These are phyloP conservation scores for Thinocorus orbignyianus DNA, from an alignment of 2,113 vertebrate genomes.

Conservation along the genomic window DNA sequence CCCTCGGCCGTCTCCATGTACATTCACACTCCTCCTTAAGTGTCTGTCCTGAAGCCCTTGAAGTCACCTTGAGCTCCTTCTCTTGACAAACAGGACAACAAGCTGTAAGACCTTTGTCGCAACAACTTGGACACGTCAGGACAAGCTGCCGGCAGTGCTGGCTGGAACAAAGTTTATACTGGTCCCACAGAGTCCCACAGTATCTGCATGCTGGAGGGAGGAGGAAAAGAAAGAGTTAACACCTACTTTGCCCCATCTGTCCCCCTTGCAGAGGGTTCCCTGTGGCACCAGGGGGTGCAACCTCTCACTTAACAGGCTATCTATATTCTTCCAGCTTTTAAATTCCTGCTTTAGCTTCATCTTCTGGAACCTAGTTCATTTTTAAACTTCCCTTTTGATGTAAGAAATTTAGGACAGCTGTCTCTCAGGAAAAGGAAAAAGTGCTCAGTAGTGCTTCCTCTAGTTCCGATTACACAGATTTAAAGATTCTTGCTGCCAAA, in stretches of 20 bases:
- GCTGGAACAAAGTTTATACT: conserved; percentile 89
- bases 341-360: not conserved
- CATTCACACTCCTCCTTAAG: conserved; percentile 92
- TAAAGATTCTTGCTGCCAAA: not conserved
- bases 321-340: not conserved
- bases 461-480: not conserved
- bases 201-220: conserved; percentile 86
- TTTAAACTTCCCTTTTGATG: not conserved
- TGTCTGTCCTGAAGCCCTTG: not conserved
- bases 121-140: conserved; percentile 84
- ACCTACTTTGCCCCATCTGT: not conserved
- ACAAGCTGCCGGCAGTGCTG: conserved; percentile 90
- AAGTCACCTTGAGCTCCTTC: conserved; percentile 73
- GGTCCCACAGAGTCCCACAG: conserved; percentile 88
- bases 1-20: conserved; percentile 80
- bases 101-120: conserved; percentile 80
- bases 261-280: not conserved
- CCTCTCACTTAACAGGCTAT: not conserved
- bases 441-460: not conserved
- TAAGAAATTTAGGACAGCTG: not conserved
- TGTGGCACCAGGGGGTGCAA: not conserved
- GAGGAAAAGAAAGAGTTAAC: conserved; percentile 22
- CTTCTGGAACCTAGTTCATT: not conserved
- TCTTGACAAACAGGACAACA: conserved; percentile 88
- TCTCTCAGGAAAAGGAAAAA: not conserved